Evolutionary conservation across 37 sponge, comb jelly and placozoan species (phyloP), one percentile per base, ranked within the genome.

Genomic region (Bolinopsis microptera): DNA sequence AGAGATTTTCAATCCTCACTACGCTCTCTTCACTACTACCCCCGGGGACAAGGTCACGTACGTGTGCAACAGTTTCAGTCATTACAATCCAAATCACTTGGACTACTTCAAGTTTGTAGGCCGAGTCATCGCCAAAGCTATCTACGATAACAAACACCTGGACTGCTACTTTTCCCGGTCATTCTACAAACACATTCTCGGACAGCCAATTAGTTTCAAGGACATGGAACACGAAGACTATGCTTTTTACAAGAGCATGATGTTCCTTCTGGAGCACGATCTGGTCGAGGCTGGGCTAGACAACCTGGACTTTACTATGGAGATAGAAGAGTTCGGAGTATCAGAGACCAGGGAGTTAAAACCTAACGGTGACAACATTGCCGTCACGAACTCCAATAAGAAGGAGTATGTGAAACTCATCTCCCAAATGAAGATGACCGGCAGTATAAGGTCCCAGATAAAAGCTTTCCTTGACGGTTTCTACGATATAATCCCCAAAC

Each of bases 161-260:
- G 99, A 99, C 72, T 96, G 96, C 92, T 99, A 96, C 95, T 99
- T 99, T 92, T 95, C 98, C 2, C 92, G 99, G 33, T 99, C 99
- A 0, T 97, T 99, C 95, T 99, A 99, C 95, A 99, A 99, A 94
- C 99, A 99, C 94, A 99, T 99, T 39, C 93, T 99, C 37, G 97
- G 99, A 31, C 90, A 86, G 93, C 93, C 95, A 5, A 95, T 99
- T 8, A 98, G 96, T 92, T 99, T 95, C 94, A 95, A 96, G 48
- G 99, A 99, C 94, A 95, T 99, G 96, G 97, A 99, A 93, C 94
- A 95, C 5, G 99, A 99, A 93, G 99, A 99, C 94, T 99, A 99
- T 75, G 36, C 95, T 39, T 99, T 99, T 95, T 99, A 97, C 93
- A 96, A 99, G 95, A 95, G 97, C 33, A 97, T 99, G 97, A 92